phyloP scores from a whole-genome alignment of 2,888 invertebrate genomes.

The Cephonodes hylas region DNA sequence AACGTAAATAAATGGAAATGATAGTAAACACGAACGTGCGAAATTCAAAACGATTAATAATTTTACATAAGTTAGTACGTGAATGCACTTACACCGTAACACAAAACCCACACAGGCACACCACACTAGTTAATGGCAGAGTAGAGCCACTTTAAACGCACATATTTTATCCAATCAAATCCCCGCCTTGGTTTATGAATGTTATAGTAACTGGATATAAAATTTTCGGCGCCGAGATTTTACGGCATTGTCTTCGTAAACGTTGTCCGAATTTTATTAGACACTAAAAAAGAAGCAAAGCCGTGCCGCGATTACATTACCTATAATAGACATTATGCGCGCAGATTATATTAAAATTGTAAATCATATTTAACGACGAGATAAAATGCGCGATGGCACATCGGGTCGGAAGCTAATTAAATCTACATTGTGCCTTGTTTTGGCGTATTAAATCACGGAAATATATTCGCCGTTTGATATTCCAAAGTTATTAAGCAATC shows the following conservation, averaged over 20 bases:
- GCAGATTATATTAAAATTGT: constrained; percentile 10
- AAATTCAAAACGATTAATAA: too few relatives aligned
- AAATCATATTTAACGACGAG: constrained; percentile 2
- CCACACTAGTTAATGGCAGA: constrained; percentile 16
- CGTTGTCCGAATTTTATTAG: constrained; percentile 70
- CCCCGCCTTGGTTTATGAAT: constrained; percentile 56
- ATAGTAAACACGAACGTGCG: too few relatives aligned
- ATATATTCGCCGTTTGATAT: constrained; percentile 23
- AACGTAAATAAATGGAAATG: too few relatives aligned
- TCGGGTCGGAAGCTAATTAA: constrained; percentile 22
- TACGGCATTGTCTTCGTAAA: constrained; percentile 75
- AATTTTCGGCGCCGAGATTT: constrained; percentile 71
- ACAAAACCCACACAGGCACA: background rate
- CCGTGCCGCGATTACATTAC: constrained; percentile 49
- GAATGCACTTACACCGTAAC: too few relatives aligned
- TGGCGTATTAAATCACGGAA: constrained; percentile 4
- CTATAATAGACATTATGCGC: constrained; percentile 17
- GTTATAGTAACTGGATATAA: constrained; percentile 61
- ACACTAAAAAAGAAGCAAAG: constrained; percentile 50
- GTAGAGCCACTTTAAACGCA: constrained; percentile 36
- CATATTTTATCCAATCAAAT: constrained; percentile 55
- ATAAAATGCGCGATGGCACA: background rate
- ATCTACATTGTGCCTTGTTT: constrained; percentile 20
- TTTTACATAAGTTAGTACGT: too few relatives aligned
- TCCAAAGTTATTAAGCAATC: constrained; percentile 46